Evolutionary conservation across 2,113 vertebrate genomes (phyloP), one percentile per base, ranked within the genome.

Genomic region (Pan paniscus): DNA sequence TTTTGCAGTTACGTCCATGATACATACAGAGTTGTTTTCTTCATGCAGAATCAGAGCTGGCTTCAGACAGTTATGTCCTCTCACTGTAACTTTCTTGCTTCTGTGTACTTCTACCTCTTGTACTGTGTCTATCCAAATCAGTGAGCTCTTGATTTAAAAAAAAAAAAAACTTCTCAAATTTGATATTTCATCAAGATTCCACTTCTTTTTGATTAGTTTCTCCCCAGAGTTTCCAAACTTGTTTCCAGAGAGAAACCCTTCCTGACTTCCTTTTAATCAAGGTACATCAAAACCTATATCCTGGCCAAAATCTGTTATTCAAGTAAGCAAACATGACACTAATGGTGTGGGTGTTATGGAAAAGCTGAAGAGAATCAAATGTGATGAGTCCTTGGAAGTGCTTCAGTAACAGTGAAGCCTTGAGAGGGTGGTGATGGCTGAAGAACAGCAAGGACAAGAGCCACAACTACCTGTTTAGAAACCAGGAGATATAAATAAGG

Each of bases 91-190:
- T 98, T 99, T 99, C 98, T 99, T 99, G 95, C 89, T 99, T 96
- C 99, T 98, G 97, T 99, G 99, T 94, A 99, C 98, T 83, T 99
- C 99, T 86, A 99, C 97, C 89, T 99, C 99, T 99, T 99, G 99
- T 98, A 93, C 92, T 99, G 98, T 98, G 93, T 96, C 98, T 98
- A 12, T 98, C 98, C 52, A 98, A 98, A 97, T 99, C 99, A 16
- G 98, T 98, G 76, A 99, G 99, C 85, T 99, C 99, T 97, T 99
- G 99, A 96, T 99, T 99, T 99, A 94, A 99, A 64, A 64, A 64
- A 61, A 11, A 99, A 99, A 99, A 99, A 97, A 52, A 96, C 38
- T 99, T 99, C 94, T 99, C 99, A 97, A 99, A 99, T 97, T 99
- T 99, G 10, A 99, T 84, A 99, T 99, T 68, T 99, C 98, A 81